Evolutionary conservation across 2,797 vertebrate genomes (phyloP).

Genomic region (Adelosebastes latens): DNA sequence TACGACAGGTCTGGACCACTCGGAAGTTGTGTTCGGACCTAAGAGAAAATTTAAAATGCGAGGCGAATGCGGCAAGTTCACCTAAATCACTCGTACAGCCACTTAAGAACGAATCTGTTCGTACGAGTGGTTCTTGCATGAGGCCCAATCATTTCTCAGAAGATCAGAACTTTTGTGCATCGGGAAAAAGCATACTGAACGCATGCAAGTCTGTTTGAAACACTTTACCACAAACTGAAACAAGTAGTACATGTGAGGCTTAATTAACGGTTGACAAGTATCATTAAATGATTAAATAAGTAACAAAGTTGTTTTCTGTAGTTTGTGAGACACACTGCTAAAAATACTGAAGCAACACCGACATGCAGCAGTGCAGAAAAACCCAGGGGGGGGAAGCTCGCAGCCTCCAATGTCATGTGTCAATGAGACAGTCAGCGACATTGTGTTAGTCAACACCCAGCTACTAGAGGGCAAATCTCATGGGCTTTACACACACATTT

Average conservation of each 20-base stretch:
- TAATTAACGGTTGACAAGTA: background rate
- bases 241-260: background rate
- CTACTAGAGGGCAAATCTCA: background rate
- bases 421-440: constrained; percentile 24
- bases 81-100: too few species aligned
- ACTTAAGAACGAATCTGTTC: too few species aligned
- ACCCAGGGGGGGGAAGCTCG: background rate
- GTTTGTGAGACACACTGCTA: constrained; percentile 1
- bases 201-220: background rate
- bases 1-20: too few species aligned
- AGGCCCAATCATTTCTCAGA: background rate
- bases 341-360: constrained; percentile 9
- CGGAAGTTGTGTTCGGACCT: too few species aligned
- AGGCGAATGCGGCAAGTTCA: too few species aligned
- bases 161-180: background rate
- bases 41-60: too few species aligned
- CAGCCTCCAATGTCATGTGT: constrained; percentile 41
- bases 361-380: background rate
- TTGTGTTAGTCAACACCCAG: constrained; percentile 24
- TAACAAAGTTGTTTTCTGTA: background rate
- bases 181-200: background rate
- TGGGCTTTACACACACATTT: background rate
- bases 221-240: background rate
- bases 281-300: background rate
- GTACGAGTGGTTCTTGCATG: too few species aligned